phyloP scores from a whole-genome alignment of 92 coral and sea anemone species.

The Porites rus region DNA sequence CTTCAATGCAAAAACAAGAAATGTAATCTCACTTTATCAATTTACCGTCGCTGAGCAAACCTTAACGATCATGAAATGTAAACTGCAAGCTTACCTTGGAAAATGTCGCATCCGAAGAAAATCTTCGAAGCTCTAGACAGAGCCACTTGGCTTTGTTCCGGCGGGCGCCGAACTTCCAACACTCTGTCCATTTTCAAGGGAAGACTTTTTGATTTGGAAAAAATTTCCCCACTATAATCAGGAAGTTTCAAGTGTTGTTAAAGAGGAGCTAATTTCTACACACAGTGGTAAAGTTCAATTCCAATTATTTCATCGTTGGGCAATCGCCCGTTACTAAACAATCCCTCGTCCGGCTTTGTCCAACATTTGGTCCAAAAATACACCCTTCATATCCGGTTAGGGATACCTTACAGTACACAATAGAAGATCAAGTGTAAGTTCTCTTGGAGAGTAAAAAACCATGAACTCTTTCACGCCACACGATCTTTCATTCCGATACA shows the following conservation, averaged over 20 bases:
- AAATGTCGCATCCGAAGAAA: slow-evolving; percentile 88
- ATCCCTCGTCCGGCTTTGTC: background rate
- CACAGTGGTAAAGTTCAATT: background rate
- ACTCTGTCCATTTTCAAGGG: slow-evolving; percentile 63
- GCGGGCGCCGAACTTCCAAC: slow-evolving; percentile 72
- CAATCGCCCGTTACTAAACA: background rate
- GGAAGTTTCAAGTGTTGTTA: slow-evolving; percentile 21
- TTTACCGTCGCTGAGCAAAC: background rate
- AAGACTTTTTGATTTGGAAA: background rate
- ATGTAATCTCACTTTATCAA: background rate
- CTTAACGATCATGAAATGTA: background rate
- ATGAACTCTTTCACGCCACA: background rate
- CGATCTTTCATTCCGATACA: background rate
- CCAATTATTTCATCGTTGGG: background rate
- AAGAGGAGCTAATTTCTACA: slow-evolving; percentile 4
- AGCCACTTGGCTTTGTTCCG: slow-evolving; percentile 68
- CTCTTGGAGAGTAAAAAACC: background rate
- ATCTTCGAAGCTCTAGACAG: slow-evolving; percentile 80
- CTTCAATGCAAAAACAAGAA: background rate
- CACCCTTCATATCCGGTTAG: background rate
- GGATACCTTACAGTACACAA: background rate
- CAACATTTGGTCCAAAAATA: too few relatives aligned
- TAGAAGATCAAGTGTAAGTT: background rate
- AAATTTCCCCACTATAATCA: background rate
- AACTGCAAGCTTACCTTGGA: slow-evolving; percentile 71